Base-by-base conservation (phyloP, 2,888 invertebrate species). In the Chloroclystis v-ata region DNA sequence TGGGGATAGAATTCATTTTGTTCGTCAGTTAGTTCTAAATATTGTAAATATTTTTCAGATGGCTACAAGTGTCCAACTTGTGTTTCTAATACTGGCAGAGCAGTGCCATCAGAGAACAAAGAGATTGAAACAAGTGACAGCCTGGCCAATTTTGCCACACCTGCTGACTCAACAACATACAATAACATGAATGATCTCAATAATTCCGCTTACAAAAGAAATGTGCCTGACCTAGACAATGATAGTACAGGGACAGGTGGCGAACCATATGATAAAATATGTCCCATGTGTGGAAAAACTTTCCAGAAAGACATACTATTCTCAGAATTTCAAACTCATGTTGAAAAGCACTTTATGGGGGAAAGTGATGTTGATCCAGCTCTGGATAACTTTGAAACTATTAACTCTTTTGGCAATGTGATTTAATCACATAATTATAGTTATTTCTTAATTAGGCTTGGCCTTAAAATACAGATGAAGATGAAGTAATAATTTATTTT, bases 311-410 rank as follows among this genome's bases (percentile, higher is more conserved):
- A 89, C 44, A 69, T 87, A 8, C 69, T 84, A 13, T 94, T 94
- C 72, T 78, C 89, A 16, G 89, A 90, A 37, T 95, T 95, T 67
- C 91, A 92, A 55, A 83, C 91, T 47, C 95, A 95, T 77, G 95
- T 95, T 20, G 91, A 94, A 72, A 90, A 87, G 61, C 95, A 95
- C 81, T 95, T 95, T 72, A 78, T 89, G 46, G 90, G 91, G 57
- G 91, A 92, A 26, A 73, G 72, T 44, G 90, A 90, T 49, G 51
- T 71, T 6, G 90, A 90, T 61, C 89, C 89, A 37, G 71, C 89
- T 28, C 79, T 82, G 42, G 87, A 89, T 16, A 89, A 89, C 65
- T 89, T 84, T 70, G 90, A 91, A 58, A 80, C 89, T 47, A 68
- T 89, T 46, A 77, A 75, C 61, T 85, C 85, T 28, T 78, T 81